Base-by-base conservation (phyloP, 2,113 vertebrate species). In the Zapornia atra region DNA sequence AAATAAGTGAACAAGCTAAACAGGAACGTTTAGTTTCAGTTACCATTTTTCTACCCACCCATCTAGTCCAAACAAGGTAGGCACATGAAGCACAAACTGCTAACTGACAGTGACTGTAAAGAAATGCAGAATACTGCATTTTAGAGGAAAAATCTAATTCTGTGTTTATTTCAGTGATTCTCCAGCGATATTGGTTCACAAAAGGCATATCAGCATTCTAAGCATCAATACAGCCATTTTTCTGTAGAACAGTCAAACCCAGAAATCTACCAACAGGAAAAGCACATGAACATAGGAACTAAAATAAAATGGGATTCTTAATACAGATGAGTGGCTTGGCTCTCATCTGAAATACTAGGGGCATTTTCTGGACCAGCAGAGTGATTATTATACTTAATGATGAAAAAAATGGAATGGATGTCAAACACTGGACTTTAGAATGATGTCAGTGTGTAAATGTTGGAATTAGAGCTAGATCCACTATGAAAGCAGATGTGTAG, bases 1-100 rank as follows among this genome's bases (percentile, higher is more conserved):
- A 44, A 71, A 82, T 80, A 33, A 61, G 2, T 50, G 51, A 94
- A 81, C 86, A 86, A 91, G 86, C 64, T 76, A 10, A 92, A 88
- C 76, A 88, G 76, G 94, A 94, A 72, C 31, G 71, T 36, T 78
- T 56, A 72, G 70, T 81, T 88, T 88, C 76, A 83, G 22, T 84
- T 59, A 79, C 46, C 51, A 78, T 69, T 86, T 75, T 90, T 42
- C 89, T 86, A 38, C 75, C 86, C 71, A 90, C 76, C 86, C 82
- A 88, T 22, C 29, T 34, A 65, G 26, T 56, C n/a, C 65, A 64
- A 90, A 71, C 26, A 85, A 82, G 57, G 24, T 10, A 87, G 60
- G 69, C 22, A 92, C 72, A 15, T 26, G 33, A 88, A 86, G 44
- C 38, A 80, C 29, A 60, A 72, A 80, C 86, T 61, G 13, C 11